Evolutionary conservation across 1,140 invertebrate genomes (phyloP), one percentile per base, ranked within the genome.

Genomic region (Sogatella furcifera): DNA sequence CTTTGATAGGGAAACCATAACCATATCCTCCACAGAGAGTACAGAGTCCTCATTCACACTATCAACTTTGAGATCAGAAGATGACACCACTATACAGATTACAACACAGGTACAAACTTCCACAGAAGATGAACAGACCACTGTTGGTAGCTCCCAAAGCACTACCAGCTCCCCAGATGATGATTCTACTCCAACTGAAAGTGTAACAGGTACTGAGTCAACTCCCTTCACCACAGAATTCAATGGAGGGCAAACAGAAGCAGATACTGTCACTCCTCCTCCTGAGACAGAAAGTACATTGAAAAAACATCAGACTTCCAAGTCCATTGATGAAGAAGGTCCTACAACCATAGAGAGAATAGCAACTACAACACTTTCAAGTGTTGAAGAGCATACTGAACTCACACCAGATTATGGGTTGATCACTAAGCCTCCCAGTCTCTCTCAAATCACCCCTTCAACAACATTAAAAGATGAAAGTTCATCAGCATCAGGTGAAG

Each of bases 71-170:
- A 38, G 11, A 11, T 38, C 34, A 9, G 34, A 38, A 11, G 34
- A 38, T 4, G 34, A 38, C 8, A 38, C 34, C 34, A 38, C 34
- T 38, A 10, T 38, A 5, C 3, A 38, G 54, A 53, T 53, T 63
- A 59, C 62, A 63, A 63, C 57, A 31, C 44, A 56, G 42, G 17
- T 42, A 44, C 52, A 61, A 58, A 57, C 61, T 55, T 62, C 62
- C 53, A 57, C 60, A 22, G 34, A 38, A 38, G 34, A 13, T 1
- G 11, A 38, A 38, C 34, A 38, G 11, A 38, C 34, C 8, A 38
- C 34, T 38, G 34, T 38, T 38, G 53, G 14, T 46, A 41, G 11
- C 28, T 53, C 8, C 55, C 24, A 55, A 60, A 28, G 22, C 52
- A 53, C 52, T 28, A 52, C 46, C 22, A 53, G 19, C 52, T 28